These are phyloP conservation scores for Ammodytes dubius DNA, from an alignment of 2,113 vertebrate species.

Conservation along the genomic window DNA sequence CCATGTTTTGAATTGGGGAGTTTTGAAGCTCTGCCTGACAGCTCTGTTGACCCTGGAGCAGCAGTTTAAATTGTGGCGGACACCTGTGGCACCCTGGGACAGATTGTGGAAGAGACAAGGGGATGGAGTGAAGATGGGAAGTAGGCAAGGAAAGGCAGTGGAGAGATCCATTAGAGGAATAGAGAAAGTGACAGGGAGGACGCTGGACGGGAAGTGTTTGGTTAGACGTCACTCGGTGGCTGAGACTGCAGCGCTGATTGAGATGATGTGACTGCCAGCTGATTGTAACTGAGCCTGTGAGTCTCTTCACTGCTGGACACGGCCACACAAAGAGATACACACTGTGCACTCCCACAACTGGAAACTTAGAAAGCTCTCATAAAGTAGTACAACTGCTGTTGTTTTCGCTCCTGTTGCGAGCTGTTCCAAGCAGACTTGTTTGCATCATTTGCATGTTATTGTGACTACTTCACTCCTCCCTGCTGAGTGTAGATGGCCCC, in stretches of 20 bases:
- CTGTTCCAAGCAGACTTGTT: background rate
- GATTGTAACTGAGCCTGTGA: constrained; percentile 25
- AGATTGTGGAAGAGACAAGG: constrained; percentile 40
- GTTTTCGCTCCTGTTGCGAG: background rate
- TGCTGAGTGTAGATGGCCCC: background rate
- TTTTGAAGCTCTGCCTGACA: constrained; percentile 47
- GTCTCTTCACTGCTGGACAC: constrained; percentile 18
- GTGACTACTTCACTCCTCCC: background rate
- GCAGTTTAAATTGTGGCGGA: constrained; percentile 55
- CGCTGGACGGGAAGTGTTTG: constrained; percentile 17
- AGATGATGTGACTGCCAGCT: constrained; percentile 36
- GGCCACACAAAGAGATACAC: constrained; percentile 16
- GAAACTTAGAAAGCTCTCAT: background rate
- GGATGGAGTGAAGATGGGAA: constrained; percentile 32
- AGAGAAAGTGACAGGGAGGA: constrained; percentile 35
- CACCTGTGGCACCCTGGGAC: constrained; percentile 56
- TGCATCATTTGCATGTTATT: constrained; percentile 22
- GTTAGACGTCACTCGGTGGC: constrained; percentile 11
- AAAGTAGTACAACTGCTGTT: background rate
- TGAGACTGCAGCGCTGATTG: constrained; percentile 19
- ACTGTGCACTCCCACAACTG: constrained; percentile 24
- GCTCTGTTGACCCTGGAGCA: constrained; percentile 65
- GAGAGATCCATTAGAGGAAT: constrained; percentile 5
- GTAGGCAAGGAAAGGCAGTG: constrained; percentile 19
- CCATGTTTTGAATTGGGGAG: background rate